Base-by-base conservation (phyloP, 2,113 vertebrate genomes). In the Anhinga rufa region DNA sequence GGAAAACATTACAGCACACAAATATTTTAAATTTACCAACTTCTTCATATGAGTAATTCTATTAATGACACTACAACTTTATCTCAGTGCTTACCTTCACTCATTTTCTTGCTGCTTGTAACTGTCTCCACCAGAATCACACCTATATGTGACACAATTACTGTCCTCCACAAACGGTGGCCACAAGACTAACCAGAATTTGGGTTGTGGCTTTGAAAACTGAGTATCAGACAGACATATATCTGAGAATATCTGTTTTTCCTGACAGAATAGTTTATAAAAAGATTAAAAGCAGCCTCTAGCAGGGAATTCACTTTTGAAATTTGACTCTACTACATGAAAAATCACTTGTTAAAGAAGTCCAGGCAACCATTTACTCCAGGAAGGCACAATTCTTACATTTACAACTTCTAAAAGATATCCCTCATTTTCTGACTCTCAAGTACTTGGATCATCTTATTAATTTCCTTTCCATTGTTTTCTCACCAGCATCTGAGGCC, bases 91-190 rank as follows among this genome's bases (percentile, higher is more conserved):
- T 66, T 52, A 52, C 12, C 17, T 58, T 69, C 15, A 40, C 3
- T 66, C 22, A 61, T 44, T 61, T 14, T 28, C 20, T 40, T 55
- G 12, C 24, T 64, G 17, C 36, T 32, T 86, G 4, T 21, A 42
- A 48, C 26, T 80, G 22, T 57, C 34, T 8, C 20, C 20, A 25
- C 10, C n/a, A 64, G 34, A 82, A 52, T 75, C 32, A 64, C 26
- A 55, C 8, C 21, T 61, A 46, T 36, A 24, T 3, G 0, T 65
- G 32, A 70, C 12, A n/a, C 8, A 74, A 46, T 5, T 60, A 26
- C 9, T 29, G 7, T 64, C 9, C 4, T 46, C n/a, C 66, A 31
- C 2, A 1, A 36, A 2, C 58, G 5, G 4, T 62, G 31, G 16
- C 4, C 29, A 64, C 57, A 71, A 52, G 8, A 70, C 11, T 57